Conservation (phyloP, 2,797 vertebrate genomes). For the Pseudotriccus pelzelni region DNA sequence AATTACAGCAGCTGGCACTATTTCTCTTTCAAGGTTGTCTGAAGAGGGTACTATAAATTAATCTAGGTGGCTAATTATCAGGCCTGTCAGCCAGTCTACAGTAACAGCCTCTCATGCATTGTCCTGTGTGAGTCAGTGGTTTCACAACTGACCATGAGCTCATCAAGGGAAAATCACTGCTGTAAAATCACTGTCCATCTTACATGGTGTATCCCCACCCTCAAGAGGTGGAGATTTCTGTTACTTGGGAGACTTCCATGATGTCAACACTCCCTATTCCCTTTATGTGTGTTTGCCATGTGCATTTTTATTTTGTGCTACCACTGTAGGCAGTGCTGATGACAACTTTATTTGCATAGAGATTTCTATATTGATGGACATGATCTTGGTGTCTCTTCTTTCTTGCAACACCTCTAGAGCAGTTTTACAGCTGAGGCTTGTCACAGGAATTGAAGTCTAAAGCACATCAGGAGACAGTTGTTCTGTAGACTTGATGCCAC, state of each 20-base stretch:
- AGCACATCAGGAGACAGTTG: conserved; percentile 2
- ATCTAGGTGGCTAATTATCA: neutral
- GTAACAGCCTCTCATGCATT: neutral
- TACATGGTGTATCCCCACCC: accelerated
- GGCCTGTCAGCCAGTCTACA: neutral
- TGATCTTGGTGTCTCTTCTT: neutral
- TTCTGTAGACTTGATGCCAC: neutral
- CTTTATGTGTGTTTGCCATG: neutral
- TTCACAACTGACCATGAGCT: accelerated
- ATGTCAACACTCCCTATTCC: neutral
- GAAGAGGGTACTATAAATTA: neutral
- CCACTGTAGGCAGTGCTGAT: neutral
- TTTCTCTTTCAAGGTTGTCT: neutral
- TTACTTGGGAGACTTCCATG: neutral
- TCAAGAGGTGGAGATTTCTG: neutral
- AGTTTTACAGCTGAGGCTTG: conserved; percentile 44
- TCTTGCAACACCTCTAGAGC: conserved; percentile 24
- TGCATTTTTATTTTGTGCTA: neutral
- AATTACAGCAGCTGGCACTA: neutral
- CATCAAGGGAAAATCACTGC: neutral
- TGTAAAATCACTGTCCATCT: neutral
- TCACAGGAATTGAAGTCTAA: conserved; percentile 43
- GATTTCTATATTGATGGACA: neutral
- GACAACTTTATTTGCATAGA: neutral
- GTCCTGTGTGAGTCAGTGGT: neutral